Base-by-base conservation (phyloP, 2,888 invertebrate genomes). In the Latrodectus hesperus region DNA sequence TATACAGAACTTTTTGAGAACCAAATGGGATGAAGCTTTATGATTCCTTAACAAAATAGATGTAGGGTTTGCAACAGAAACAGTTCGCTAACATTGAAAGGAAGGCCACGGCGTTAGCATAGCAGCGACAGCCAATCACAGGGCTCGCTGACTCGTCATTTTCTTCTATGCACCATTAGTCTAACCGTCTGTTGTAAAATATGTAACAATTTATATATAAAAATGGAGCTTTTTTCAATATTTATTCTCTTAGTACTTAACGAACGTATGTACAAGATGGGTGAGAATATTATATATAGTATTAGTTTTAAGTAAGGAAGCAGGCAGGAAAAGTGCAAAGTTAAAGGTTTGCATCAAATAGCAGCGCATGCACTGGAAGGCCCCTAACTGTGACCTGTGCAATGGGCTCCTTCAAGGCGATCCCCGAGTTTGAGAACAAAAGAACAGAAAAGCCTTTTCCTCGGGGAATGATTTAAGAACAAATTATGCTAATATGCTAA, bases 201-300 rank as follows among this genome's bases (percentile, higher is more conserved):
- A 88, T 88, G 88, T 88, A 88, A 88, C 88, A 88, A 88, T 88
- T 88, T 84, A 88, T 88, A 60, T 60, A 88, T 88, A 88, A 84
- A 88, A 88, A 88, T 84, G 84, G 83, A 84, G 88, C 83, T 84
- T 84, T 88, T 72, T 70, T 82, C 67, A 82, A 60, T 60, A 79
- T 68, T 68, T 49, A 49, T 70, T 84, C 78, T 84, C 76, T 81
- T 81, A 86, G 77, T 86, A 86, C 86, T 81, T 78, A 88, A 88
- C 88, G 88, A 88, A 88, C 88, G 88, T 88, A 88, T 88, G 88
- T 88, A 88, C 88, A 88, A 88, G 88, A 88, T 88, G 88, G 88
- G 88, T 88, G 88, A 88, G 77, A 82, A 64, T 87, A 82, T 85
- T 85, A 85, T 85, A 79, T 87, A 83, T 77, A 83, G 82, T 88